These are phyloP conservation scores for Calameuta pallipes DNA, from an alignment of 2,888 invertebrate genomes.

Conservation along the genomic window DNA sequence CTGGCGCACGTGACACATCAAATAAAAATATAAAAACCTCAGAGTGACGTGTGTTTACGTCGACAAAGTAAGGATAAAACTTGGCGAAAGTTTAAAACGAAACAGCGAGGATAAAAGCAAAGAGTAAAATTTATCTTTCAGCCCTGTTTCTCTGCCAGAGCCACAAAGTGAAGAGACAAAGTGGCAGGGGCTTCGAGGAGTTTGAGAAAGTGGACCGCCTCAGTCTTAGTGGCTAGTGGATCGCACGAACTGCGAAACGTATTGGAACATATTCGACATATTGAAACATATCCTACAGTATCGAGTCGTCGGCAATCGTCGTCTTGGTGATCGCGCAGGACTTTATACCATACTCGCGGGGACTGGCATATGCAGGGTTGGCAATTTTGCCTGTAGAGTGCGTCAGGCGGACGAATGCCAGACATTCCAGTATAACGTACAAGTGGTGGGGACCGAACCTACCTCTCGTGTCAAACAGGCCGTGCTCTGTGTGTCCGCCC, in stretches of 20 bases:
- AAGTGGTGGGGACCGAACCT: constrained; percentile 33
- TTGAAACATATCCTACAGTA: not conserved
- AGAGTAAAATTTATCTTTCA: not conserved
- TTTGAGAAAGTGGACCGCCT: constrained; percentile 1
- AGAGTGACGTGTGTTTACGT: not conserved
- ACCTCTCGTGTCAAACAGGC: constrained; percentile 58
- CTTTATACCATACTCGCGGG: constrained; percentile 29
- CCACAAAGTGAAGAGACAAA: not conserved
- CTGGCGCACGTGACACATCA: not conserved
- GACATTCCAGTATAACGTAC: constrained; percentile 59
- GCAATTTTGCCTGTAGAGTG: constrained; percentile 56
- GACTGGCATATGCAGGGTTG: constrained; percentile 36
- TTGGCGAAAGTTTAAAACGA: not conserved
- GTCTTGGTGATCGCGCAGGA: constrained; percentile 3
- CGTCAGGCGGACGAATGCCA: constrained; percentile 50
- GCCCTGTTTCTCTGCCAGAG: not conserved
- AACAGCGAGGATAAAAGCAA: not conserved
- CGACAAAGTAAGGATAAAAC: not conserved
- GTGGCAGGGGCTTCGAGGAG: not conserved
- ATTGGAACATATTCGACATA: not conserved
- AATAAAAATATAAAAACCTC: not conserved
- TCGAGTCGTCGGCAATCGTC: not conserved
- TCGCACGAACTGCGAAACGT: not conserved
- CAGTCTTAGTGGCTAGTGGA: not conserved
- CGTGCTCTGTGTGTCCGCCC: constrained; percentile 52